Conservation (phyloP, 2,797 vertebrate genomes). For the Sebastes matsubarae region DNA sequence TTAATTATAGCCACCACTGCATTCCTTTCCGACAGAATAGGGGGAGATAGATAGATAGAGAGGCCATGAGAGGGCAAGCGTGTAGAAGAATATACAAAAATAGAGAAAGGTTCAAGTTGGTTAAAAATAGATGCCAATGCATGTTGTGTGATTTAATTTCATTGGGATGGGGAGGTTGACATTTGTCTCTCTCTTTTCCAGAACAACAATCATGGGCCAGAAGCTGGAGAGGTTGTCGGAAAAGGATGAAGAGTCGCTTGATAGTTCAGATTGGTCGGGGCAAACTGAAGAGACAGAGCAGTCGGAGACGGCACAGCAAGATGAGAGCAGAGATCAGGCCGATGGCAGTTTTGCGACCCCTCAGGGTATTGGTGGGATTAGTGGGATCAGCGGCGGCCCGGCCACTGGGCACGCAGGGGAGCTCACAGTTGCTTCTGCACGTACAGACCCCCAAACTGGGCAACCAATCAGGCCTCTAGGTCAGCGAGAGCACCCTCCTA, state of each 20-base stretch:
- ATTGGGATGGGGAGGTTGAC: constrained; percentile 37
- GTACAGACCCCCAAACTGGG: constrained; percentile 64
- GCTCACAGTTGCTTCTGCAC: constrained; percentile 44
- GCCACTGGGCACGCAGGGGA: constrained; percentile 34
- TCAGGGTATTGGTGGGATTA: constrained; percentile 33
- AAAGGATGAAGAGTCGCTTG: constrained; percentile 56
- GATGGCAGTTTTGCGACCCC: constrained; percentile 19
- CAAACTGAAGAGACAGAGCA: constrained; percentile 48
- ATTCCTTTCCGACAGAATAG: constrained; percentile 78
- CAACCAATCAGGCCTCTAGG: constrained; percentile 67
- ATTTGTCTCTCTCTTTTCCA: constrained; percentile 49
- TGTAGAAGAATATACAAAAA: constrained; percentile 47
- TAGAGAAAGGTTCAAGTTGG: constrained; percentile 33
- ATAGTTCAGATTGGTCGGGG: constrained; percentile 38
- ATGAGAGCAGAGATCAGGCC: constrained; percentile 28
- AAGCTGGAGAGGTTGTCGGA: constrained; percentile 75
- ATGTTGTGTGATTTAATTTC: constrained; percentile 27
- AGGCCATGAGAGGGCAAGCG: constrained; percentile 32
- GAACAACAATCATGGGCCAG: constrained; percentile 77
- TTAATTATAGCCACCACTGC: constrained; percentile 82
- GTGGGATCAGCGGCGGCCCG: constrained; percentile 25
- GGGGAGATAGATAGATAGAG: constrained; percentile 63
- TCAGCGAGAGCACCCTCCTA: constrained; percentile 50
- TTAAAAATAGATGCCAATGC: constrained; percentile 21
- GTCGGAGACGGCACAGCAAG: constrained; percentile 14